phyloP scores from a whole-genome alignment of 2,797 vertebrate species.

The Sebastes miniatus region DNA sequence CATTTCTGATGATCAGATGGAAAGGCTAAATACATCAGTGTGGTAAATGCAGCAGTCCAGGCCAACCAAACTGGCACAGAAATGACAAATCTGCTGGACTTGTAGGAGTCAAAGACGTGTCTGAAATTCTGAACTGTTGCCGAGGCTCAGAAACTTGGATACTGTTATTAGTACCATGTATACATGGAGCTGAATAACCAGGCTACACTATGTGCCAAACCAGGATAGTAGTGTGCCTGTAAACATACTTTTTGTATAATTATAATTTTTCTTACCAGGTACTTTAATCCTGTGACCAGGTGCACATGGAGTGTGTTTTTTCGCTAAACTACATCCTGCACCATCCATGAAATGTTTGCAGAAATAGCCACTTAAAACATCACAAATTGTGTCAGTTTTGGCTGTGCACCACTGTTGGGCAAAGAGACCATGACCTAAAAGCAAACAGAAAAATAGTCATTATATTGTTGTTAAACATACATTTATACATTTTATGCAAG shows the following conservation, averaged over 20 bases:
- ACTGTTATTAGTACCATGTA: not conserved
- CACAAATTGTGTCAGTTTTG: constrained; percentile 37
- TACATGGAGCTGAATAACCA: not conserved
- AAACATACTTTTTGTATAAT: too few relatives aligned
- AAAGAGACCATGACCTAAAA: constrained; percentile 44
- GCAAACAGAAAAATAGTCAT: not conserved
- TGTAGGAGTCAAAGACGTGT: not conserved
- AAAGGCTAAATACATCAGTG: too few relatives aligned
- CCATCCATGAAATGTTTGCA: not conserved
- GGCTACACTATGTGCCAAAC: too few relatives aligned
- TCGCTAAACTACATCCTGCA: constrained; percentile 21
- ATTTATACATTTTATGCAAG: not conserved
- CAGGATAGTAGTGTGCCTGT: not conserved
- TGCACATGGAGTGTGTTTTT: constrained; percentile 16
- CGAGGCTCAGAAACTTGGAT: not conserved
- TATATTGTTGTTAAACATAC: not conserved
- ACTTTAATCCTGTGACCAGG: constrained; percentile 45
- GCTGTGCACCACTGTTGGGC: constrained; percentile 2
- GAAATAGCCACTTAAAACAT: constrained; percentile 33
- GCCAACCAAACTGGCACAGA: not conserved
- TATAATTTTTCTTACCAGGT: constrained; percentile 54
- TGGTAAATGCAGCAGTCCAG: not conserved
- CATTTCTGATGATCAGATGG: too few relatives aligned
- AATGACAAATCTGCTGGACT: not conserved
- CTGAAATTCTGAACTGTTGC: not conserved